Conservation (phyloP, 1,140 invertebrate species). For the Neocloeon triangulifer region DNA sequence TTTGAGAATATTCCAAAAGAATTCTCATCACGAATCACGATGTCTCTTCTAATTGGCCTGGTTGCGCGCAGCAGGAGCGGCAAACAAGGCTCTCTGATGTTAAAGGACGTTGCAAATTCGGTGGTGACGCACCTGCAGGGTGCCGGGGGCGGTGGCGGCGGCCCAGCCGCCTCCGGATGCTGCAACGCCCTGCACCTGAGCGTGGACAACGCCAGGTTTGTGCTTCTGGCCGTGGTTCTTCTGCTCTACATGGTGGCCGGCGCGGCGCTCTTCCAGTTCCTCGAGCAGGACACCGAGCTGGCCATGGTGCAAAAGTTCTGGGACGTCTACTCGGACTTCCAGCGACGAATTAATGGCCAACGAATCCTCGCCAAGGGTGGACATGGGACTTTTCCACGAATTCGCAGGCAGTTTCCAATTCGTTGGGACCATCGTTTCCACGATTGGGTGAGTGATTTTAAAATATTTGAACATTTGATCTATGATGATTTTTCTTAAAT, state of each 20-base stretch:
- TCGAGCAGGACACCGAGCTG: constrained; percentile 29
- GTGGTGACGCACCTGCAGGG: neutral
- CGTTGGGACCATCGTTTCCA: constrained; percentile 41
- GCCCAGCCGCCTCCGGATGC: constrained; percentile 2
- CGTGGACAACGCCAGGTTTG: constrained; percentile 40
- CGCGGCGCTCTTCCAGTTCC: constrained; percentile 31
- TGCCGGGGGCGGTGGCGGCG: neutral
- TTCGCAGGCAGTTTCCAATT: constrained; percentile 44
- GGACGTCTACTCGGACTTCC: constrained; percentile 7
- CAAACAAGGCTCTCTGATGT: constrained; percentile 2
- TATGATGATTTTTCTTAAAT: too few species aligned
- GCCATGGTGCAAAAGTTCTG: constrained; percentile 22
- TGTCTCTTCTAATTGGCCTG: too few species aligned
- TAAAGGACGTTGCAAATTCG: neutral
- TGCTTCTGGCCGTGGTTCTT: constrained; percentile 35
- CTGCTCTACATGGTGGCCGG: constrained; percentile 34
- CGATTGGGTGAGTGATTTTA: constrained; percentile 33
- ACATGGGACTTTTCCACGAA: constrained; percentile 23
- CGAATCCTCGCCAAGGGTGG: constrained; percentile 20
- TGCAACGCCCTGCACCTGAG: constrained; percentile 19
- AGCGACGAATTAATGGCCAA: constrained; percentile 11
- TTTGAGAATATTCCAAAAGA: too few species aligned
- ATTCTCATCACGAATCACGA: too few species aligned
- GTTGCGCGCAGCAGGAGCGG: too few species aligned
- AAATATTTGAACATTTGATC: too few species aligned